Conservation (phyloP, 2,797 vertebrate species). For the Cyprinodon diabolis region DNA sequence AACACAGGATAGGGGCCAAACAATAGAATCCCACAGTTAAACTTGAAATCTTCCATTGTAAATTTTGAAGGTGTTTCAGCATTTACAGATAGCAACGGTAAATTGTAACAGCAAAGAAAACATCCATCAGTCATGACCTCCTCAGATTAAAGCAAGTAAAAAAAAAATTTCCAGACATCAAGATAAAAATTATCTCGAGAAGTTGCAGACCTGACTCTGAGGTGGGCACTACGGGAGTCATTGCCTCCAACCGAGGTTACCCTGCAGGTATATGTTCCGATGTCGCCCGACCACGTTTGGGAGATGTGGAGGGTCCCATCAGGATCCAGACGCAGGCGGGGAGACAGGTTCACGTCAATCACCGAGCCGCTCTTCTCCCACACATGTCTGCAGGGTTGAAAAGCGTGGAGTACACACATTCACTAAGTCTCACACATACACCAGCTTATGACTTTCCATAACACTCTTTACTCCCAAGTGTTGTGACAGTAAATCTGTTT, state of each 20-base stretch:
- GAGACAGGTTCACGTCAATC: conserved; percentile 81
- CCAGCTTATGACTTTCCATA: conserved; percentile 7
- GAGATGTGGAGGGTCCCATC: conserved; percentile 93
- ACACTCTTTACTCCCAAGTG: conserved; percentile 3
- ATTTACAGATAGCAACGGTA: conserved; percentile 51
- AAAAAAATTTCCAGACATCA: neutral
- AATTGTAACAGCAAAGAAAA: conserved; percentile 37
- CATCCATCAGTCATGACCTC: conserved; percentile 61
- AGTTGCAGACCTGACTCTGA: conserved; percentile 89
- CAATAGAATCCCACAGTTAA: conserved; percentile 47
- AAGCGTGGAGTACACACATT: neutral
- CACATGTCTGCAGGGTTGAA: conserved; percentile 79
- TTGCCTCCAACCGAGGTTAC: conserved; percentile 94
- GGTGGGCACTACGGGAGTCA: conserved; percentile 91
- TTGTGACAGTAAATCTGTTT: conserved; percentile 50
- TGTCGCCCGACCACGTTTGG: conserved; percentile 98
- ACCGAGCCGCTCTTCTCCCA: conserved; percentile 91
- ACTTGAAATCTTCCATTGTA: conserved; percentile 30
- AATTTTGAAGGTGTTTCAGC: conserved; percentile 50
- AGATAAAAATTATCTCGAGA: conserved; percentile 38
- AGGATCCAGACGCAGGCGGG: conserved; percentile 86
- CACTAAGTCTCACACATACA: conserved; percentile 3
- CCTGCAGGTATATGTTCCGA: conserved; percentile 95
- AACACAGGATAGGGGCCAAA: conserved; percentile 46
- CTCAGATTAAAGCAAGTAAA: conserved; percentile 49